These are phyloP conservation scores for Tethya wilhelma DNA, from an alignment of 37 sponge, comb jelly and placozoan genomes.

Conservation along the genomic window DNA sequence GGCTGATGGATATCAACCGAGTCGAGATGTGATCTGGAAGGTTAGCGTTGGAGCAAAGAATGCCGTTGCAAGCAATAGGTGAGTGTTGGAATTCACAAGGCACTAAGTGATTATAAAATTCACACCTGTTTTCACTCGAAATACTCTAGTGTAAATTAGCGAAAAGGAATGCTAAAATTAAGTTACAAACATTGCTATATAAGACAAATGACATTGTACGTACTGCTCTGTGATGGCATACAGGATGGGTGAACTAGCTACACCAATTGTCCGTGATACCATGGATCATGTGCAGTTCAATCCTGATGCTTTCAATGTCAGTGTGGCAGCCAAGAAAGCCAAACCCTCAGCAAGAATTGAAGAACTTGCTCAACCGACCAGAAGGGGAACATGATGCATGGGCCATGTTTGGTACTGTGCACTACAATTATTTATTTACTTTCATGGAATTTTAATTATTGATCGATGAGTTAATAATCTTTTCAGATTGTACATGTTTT, in stretches of 20 bases:
- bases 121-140: too few relatives aligned
- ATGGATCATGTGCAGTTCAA: conserved; percentile 98
- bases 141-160: too few relatives aligned
- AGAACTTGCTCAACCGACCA: conserved; percentile 90
- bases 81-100: too few relatives aligned
- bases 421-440: not conserved
- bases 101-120: too few relatives aligned
- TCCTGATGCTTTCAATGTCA: conserved; percentile 93
- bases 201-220: too few relatives aligned
- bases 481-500: not conserved
- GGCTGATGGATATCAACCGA: conserved; percentile 84
- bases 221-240: not conserved
- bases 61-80: conserved; percentile 81
- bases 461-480: not conserved
- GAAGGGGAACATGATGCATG: conserved; percentile 36
- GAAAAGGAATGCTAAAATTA: too few relatives aligned
- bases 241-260: conserved; percentile 86
- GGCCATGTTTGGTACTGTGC: too few relatives aligned
- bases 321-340: conserved; percentile 83
- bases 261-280: conserved; percentile 87
- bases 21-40: conserved; percentile 72
- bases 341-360: conserved; percentile 80
- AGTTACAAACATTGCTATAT: too few relatives aligned
- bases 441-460: not conserved
- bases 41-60: conserved; percentile 63